Evolutionary conservation across 2,797 vertebrate genomes (phyloP).

Genomic region (Darevskia nairensis): DNA sequence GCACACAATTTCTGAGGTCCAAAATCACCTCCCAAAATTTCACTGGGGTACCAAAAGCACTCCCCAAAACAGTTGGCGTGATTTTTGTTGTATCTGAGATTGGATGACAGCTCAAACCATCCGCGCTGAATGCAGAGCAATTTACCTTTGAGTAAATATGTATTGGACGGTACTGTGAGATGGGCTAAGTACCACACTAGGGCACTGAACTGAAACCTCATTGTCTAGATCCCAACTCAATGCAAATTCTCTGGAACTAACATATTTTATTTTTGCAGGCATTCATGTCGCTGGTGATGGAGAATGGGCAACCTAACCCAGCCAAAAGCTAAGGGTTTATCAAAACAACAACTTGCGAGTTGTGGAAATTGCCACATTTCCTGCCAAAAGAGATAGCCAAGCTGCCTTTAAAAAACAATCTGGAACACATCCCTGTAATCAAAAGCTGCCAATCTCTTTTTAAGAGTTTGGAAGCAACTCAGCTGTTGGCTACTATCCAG

Average conservation of each 20-base stretch:
- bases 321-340: slow-evolving; percentile 33
- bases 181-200: background rate
- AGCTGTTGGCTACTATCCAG: slow-evolving; percentile 30
- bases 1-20: no score
- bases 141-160: background rate
- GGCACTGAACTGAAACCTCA: slow-evolving; percentile 17
- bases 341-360: slow-evolving; percentile 30
- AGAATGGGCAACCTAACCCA: slow-evolving; percentile 21
- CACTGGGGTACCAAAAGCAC: no score
- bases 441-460: slow-evolving; percentile 19
- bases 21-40: no score
- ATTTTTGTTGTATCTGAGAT: no score
- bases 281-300: slow-evolving; percentile 26
- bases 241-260: slow-evolving; percentile 28
- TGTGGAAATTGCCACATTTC: slow-evolving; percentile 50
- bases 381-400: slow-evolving; percentile 34
- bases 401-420: slow-evolving; percentile 43
- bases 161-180: background rate
- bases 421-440: slow-evolving; percentile 34
- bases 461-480: slow-evolving; percentile 36
- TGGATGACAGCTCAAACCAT: no score
- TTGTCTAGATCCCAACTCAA: slow-evolving; percentile 20
- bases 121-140: background rate
- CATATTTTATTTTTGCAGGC: slow-evolving; percentile 24
- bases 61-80: no score